Evolutionary conservation across 2,888 invertebrate genomes (phyloP).

Genomic region (Lissonota sp.): DNA sequence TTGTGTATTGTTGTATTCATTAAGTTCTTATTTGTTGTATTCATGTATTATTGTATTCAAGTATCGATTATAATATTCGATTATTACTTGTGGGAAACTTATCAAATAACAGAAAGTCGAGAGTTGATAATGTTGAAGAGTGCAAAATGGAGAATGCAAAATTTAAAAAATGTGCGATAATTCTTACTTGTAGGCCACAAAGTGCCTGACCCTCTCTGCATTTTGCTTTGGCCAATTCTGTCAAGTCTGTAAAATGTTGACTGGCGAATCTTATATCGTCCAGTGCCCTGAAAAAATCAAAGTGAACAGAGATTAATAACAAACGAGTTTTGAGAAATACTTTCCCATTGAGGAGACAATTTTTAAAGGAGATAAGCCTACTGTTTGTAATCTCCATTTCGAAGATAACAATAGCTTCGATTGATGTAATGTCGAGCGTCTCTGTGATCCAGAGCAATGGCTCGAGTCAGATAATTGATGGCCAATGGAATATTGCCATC

Average conservation of each 20-base stretch:
- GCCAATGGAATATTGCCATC: slow-evolving; percentile 56
- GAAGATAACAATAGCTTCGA: slow-evolving; percentile 68
- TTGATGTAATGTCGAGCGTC: slow-evolving; percentile 67
- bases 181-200: slow-evolving; percentile 61
- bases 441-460: slow-evolving; percentile 53
- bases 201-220: slow-evolving; percentile 68
- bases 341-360: no score
- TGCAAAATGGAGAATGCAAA: background rate
- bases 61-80: no score
- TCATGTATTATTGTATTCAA: no score
- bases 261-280: slow-evolving; percentile 58
- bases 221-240: slow-evolving; percentile 58
- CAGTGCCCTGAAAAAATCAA: slow-evolving; percentile 62
- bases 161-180: background rate
- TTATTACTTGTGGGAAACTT: no score
- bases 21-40: no score
- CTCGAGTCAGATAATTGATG: slow-evolving; percentile 58
- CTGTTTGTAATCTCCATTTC: slow-evolving; percentile 57
- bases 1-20: no score
- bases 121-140: background rate
- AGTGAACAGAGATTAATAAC: no score
- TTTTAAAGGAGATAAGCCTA: slow-evolving; percentile 30
- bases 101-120: no score
- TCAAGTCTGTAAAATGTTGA: slow-evolving; percentile 41
- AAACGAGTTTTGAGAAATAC: no score